Evolutionary conservation across 2,113 vertebrate genomes (phyloP).

Genomic region (Neofelis nebulosa): DNA sequence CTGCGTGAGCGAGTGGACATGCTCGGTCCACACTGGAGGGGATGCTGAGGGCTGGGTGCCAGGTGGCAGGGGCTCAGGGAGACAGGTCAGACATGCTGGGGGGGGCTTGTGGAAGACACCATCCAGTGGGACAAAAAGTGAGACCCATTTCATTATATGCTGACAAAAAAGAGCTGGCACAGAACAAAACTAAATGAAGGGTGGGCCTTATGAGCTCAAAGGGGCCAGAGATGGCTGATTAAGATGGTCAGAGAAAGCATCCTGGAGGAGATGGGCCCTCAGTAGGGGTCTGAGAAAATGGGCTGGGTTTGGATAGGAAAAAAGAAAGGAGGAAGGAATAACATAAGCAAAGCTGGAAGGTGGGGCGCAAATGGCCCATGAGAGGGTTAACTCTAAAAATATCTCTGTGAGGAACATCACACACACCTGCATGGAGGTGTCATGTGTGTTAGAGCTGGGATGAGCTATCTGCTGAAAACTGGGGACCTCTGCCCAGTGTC

Average conservation of each 20-base stretch:
- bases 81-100: neutral
- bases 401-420: neutral
- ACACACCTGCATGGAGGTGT: no score
- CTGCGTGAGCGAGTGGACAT: fast-evolving
- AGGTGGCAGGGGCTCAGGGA: neutral
- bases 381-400: neutral
- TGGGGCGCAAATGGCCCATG: fast-evolving
- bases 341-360: neutral
- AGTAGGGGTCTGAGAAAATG: neutral
- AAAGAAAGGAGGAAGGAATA: neutral
- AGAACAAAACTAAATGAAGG: neutral
- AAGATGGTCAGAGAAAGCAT: neutral
- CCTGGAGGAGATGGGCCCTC: neutral
- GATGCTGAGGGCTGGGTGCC: neutral
- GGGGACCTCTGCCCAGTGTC: no score
- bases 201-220: neutral
- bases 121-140: neutral
- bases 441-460: fast-evolving
- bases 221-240: neutral
- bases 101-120: neutral
- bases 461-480: fast-evolving
- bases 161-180: neutral
- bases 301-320: neutral
- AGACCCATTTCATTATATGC: neutral
- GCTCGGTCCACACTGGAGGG: neutral